Percentiles rank a stretch among this genome's conserved stretches.
Conservation (phyloP, 2,113 vertebrate species). For the Lampris incognitus region DNA sequence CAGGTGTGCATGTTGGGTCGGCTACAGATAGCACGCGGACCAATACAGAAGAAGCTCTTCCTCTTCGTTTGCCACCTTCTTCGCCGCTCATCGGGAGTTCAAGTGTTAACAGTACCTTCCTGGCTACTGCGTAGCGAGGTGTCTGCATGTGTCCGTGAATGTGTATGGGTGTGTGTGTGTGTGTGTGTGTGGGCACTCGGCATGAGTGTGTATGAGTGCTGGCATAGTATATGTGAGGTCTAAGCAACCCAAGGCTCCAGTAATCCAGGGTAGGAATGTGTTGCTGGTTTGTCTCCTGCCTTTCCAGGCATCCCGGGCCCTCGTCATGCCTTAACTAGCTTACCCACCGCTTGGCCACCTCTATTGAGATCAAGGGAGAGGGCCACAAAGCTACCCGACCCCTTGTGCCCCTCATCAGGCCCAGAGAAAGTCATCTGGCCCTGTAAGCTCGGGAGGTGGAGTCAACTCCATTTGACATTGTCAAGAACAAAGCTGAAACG, state of each 20-base stretch:
- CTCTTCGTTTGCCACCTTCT: neutral
- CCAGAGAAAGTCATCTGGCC: neutral
- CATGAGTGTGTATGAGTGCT: neutral
- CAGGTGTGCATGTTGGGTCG: conserved; percentile 24
- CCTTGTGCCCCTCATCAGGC: conserved; percentile 27
- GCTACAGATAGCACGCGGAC: too few relatives aligned
- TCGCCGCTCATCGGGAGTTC: neutral
- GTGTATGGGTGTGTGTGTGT: conserved; percentile 15
- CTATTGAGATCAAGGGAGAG: conserved; percentile 15
- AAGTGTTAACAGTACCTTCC: conserved; percentile 30
- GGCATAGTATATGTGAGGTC: conserved; percentile 44
- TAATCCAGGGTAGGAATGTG: conserved; percentile 79
- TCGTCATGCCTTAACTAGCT: conserved; percentile 72
- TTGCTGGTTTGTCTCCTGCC: conserved; percentile 65
- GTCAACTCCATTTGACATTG: neutral
- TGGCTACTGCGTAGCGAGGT: conserved; percentile 8
- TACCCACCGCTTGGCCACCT: conserved; percentile 51
- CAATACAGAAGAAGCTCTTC: neutral
- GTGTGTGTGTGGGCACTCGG: conserved; percentile 21
- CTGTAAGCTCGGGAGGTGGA: neutral
- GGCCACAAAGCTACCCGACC: neutral
- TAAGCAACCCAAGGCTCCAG: conserved; percentile 62
- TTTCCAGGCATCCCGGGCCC: conserved; percentile 66
- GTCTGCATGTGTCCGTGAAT: conserved; percentile 7
- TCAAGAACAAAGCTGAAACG: neutral